Base-by-base conservation (phyloP, 2,888 invertebrate genomes). In the Callimorpha dominula region DNA sequence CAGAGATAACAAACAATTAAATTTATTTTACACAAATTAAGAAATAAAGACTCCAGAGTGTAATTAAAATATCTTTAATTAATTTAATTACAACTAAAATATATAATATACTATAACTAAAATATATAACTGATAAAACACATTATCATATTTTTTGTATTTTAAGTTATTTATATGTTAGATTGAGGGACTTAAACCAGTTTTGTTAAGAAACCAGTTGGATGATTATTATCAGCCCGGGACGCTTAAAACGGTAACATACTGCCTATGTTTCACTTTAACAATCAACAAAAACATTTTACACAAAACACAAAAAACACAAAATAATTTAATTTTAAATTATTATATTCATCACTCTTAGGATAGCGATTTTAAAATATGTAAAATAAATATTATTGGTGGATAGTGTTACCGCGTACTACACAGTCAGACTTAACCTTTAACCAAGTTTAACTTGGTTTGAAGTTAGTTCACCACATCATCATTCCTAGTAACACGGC, bases 11-110 rank as follows among this genome's bases (percentile, higher is more conserved):
- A 71, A 74, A 63, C 31, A 71, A 66, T 62, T 70, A 68, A 62
- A 75, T 75, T 40, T 65, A 62, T 72, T 71, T 50, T 11, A 78
- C 76, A 68, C 78, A 82, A 84, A 82, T 83, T 78, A 74, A 83
- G 84, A 83, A 80, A 80, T 83, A 78, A 77, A 78, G 50, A 73
- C 57, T 77, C 68, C 72, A 70, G 60, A 66, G 72, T 52, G 70
- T 73, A 57, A 78, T 76, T 78, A 73, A 74, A 82, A 84, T 72
- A 6, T 75, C 67, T 72, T 78, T 80, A 76, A 83, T 82, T 84
- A 82, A 83, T 82, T 82, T 84, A 84, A 84, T 83, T 82, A 84
- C 2, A 31, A 31, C 31, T 31, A 31, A 31, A 31, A 31, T 31
- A 31, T 31, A 31, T 31, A 31, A 31, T 1, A 31, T 31, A 31